Percentiles rank a stretch among this genome's conserved stretches.
Evolutionary conservation across 2,113 vertebrate species (phyloP).

Genomic region (Amblyopsis rosae): DNA sequence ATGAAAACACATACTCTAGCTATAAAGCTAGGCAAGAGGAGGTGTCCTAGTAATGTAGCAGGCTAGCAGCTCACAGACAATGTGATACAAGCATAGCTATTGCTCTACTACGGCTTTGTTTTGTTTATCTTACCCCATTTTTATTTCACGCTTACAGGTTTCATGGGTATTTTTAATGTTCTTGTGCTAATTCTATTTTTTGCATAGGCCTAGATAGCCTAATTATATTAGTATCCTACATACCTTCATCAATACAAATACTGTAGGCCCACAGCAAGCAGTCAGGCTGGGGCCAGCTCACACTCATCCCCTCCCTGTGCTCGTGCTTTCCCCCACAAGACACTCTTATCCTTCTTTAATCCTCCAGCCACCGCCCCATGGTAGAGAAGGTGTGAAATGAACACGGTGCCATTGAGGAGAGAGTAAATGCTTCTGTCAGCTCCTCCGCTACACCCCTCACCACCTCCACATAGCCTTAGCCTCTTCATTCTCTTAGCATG

Average conservation of each 20-base stretch:
- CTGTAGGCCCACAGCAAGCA: no score
- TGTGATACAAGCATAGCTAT: no score
- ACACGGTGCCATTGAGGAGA: slow-evolving; percentile 12
- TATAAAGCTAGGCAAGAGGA: slow-evolving; percentile 33
- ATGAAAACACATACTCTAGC: slow-evolving; percentile 26
- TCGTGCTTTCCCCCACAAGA: slow-evolving; percentile 12
- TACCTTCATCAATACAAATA: no score
- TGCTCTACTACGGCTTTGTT: background rate
- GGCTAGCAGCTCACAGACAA: no score
- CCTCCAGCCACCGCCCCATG: slow-evolving; percentile 45
- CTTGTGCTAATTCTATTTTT: no score
- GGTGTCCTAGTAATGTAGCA: no score
- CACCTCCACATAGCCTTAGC: background rate
- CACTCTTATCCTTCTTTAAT: slow-evolving; percentile 28
- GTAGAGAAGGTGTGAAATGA: slow-evolving; percentile 4
- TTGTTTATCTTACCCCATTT: background rate
- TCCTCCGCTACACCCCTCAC: background rate
- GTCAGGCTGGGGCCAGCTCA: slow-evolving; percentile 35
- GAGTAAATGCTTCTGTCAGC: background rate
- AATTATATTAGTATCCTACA: no score
- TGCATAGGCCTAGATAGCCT: no score
- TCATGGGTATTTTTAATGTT: no score
- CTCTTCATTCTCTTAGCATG: no score
- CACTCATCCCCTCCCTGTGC: slow-evolving; percentile 5
- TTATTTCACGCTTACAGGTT: background rate